Evolutionary conservation across 2,888 invertebrate species (phyloP).

Genomic region (Fissipunctia ypsillon): DNA sequence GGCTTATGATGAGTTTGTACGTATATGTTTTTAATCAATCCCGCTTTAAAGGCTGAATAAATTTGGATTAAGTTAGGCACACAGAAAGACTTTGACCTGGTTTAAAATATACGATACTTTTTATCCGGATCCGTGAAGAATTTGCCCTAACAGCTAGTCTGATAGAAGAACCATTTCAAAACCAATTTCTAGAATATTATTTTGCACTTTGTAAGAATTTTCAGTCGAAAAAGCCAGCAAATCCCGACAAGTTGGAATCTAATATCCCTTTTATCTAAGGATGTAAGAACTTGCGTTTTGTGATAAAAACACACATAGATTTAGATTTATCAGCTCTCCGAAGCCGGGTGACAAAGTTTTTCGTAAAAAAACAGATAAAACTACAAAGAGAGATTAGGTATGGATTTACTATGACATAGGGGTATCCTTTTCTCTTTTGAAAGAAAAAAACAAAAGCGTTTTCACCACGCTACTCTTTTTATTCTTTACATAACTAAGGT

Average conservation of each 20-base stretch:
- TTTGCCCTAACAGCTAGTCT: too few species aligned
- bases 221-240: neutral
- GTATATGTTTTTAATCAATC: neutral
- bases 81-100: neutral
- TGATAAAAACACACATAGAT: conserved; percentile 51
- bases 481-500: too few species aligned
- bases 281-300: conserved; percentile 44
- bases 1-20: too few species aligned
- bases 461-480: neutral
- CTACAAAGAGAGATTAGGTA: conserved; percentile 46
- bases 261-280: conserved; percentile 47
- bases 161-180: neutral
- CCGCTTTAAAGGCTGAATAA: neutral
- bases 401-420: conserved; percentile 20
- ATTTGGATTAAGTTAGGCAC: neutral
- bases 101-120: neutral
- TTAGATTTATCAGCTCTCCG: conserved; percentile 35
- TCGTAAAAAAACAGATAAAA: conserved; percentile 54
- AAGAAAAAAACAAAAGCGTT: neutral
- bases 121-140: too few species aligned
- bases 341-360: conserved; percentile 51
- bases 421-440: neutral
- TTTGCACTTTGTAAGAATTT: conserved; percentile 1
- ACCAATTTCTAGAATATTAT: neutral
- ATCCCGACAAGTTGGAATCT: conserved; percentile 28